Conservation (phyloP, 2,113 vertebrate species). For the Corydoras maculifer region DNA sequence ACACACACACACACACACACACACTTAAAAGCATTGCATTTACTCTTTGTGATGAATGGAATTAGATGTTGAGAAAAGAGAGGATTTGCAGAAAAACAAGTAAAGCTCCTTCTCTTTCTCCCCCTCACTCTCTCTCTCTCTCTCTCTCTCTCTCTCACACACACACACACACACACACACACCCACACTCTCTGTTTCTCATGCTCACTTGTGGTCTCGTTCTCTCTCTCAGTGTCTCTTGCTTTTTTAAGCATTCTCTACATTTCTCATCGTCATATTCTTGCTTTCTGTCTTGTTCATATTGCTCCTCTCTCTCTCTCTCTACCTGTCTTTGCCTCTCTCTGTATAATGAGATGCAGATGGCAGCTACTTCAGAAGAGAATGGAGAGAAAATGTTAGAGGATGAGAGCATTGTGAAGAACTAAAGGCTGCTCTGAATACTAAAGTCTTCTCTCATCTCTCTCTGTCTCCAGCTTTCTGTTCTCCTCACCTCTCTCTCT, state of each 20-base stretch:
- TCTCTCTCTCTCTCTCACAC: conserved; percentile 7
- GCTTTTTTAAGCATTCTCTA: neutral
- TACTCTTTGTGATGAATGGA: conserved; percentile 29
- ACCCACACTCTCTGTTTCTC: neutral
- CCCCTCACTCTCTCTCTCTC: conserved; percentile 12
- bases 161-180: neutral
- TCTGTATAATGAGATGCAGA: conserved; percentile 34
- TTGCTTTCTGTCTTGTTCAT: no score
- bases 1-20: conserved; percentile 12
- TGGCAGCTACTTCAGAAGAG: conserved; percentile 32
- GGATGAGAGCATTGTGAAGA: conserved; percentile 5
- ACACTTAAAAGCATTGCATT: conserved; percentile 30
- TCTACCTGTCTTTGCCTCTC: neutral
- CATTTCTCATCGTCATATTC: neutral
- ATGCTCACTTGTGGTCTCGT: neutral
- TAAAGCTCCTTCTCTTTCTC: conserved; percentile 4
- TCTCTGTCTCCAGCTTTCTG: neutral
- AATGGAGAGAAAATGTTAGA: conserved; percentile 22
- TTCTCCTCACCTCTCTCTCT: neutral
- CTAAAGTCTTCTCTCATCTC: neutral
- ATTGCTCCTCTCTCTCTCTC: neutral
- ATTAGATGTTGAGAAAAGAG: conserved; percentile 11
- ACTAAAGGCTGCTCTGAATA: neutral
- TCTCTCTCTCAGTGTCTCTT: neutral
- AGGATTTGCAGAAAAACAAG: conserved; percentile 27